phyloP scores from a whole-genome alignment of 2,888 invertebrate genomes.

The Catotricha subobsoleta region DNA sequence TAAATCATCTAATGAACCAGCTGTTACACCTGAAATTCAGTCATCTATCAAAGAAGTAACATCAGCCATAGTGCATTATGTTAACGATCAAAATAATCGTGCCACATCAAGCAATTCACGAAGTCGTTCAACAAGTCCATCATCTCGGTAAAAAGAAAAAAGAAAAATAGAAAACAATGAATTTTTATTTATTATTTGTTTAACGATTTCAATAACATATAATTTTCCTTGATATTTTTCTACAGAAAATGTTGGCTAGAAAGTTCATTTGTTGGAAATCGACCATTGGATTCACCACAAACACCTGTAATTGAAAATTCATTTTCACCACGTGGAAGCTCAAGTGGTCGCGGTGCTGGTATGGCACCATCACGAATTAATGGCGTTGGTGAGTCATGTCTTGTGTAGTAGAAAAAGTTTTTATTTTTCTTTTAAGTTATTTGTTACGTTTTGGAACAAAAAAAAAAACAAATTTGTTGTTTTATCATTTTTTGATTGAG shows the following conservation, averaged over 20 bases:
- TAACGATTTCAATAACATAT: background rate
- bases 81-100: constrained; percentile 51
- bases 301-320: constrained; percentile 47
- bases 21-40: constrained; percentile 46
- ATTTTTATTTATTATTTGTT: background rate
- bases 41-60: constrained; percentile 83
- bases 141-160: constrained; percentile 18
- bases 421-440: background rate
- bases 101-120: constrained; percentile 26
- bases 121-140: constrained; percentile 29
- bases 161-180: background rate
- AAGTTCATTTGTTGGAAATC: constrained; percentile 75
- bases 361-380: constrained; percentile 25
- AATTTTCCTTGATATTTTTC: background rate
- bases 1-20: constrained; percentile 10
- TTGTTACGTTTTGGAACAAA: constrained; percentile 1
- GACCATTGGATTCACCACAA: constrained; percentile 70
- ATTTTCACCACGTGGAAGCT: constrained; percentile 23
- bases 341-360: background rate
- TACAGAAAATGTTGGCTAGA: constrained; percentile 66
- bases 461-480: background rate
- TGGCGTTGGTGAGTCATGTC: constrained; percentile 33
- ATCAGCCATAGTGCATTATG: constrained; percentile 83
- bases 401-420: constrained; percentile 14
- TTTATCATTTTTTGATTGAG: background rate